Conservation (phyloP, 2,888 invertebrate species). For the Cerastis leucographa region DNA sequence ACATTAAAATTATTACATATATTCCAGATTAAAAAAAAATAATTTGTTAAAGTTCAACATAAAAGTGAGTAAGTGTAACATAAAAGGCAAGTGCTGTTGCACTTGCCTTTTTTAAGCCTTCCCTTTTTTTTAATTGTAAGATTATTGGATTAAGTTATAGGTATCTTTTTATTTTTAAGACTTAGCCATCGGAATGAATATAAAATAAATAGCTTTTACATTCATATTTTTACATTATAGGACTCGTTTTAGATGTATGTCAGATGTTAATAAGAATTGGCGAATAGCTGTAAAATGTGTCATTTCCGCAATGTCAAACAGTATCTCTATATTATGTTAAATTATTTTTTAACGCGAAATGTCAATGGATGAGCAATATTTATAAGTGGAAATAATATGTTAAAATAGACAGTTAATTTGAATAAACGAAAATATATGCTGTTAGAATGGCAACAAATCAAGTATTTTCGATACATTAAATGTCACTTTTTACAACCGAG, state of each 20-base stretch:
- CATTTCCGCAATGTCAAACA: slow-evolving; percentile 25
- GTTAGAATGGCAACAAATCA: slow-evolving; percentile 9
- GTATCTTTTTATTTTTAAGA: neutral
- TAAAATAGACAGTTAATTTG: slow-evolving; percentile 35
- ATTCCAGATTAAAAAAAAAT: too few relatives aligned
- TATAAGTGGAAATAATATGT: slow-evolving; percentile 43
- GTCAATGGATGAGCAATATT: slow-evolving; percentile 29
- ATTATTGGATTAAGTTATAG: neutral
- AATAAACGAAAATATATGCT: slow-evolving; percentile 23
- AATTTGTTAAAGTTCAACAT: too few relatives aligned
- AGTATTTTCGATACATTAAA: slow-evolving; percentile 16
- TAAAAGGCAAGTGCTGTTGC: slow-evolving; percentile 12
- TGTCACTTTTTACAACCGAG: slow-evolving; percentile 26
- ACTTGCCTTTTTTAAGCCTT: too few relatives aligned
- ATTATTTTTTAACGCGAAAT: slow-evolving; percentile 39
- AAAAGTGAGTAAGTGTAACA: too few relatives aligned
- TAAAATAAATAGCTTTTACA: slow-evolving; percentile 3
- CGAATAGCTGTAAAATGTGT: slow-evolving; percentile 46
- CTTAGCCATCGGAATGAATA: neutral
- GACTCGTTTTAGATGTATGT: slow-evolving; percentile 27
- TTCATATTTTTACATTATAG: slow-evolving; percentile 7
- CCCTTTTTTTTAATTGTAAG: slow-evolving; percentile 1
- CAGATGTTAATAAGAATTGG: slow-evolving; percentile 38
- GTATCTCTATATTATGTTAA: slow-evolving; percentile 21
- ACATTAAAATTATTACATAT: too few relatives aligned